A percentile compares a stretch with the other conserved stretches of the same genome.
phyloP scores from a whole-genome alignment of 2,113 vertebrate genomes.

The Nothocercus julius region DNA sequence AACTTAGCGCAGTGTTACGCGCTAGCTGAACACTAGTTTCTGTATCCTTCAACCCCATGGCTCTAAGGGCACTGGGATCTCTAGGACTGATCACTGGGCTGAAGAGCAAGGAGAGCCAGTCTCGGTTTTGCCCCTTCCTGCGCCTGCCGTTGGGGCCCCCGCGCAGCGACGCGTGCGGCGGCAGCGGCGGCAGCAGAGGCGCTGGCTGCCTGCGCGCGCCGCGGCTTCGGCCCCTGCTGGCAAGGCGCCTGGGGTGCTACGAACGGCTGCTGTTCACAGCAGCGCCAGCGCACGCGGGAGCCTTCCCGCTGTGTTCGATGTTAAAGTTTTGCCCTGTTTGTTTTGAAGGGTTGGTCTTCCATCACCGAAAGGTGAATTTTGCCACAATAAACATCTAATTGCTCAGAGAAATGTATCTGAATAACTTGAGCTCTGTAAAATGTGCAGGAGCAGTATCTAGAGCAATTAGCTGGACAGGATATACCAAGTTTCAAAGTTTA shows the following conservation, averaged over 20 bases:
- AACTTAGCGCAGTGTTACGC: too few relatives aligned
- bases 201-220: too few relatives aligned
- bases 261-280: background rate
- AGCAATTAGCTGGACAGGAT: background rate
- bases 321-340: background rate
- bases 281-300: background rate
- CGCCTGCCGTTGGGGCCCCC: too few relatives aligned
- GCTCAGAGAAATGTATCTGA: background rate
- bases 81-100: background rate
- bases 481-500: background rate
- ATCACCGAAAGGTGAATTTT: background rate
- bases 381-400: background rate
- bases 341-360: background rate
- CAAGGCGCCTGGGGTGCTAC: background rate
- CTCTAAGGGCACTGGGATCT: background rate
- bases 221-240: background rate
- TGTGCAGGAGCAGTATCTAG: background rate
- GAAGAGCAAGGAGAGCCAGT: background rate
- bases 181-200: too few relatives aligned
- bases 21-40: background rate
- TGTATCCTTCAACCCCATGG: background rate
- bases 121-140: background rate
- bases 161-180: too few relatives aligned
- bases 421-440: background rate
- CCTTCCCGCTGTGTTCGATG: background rate